These are phyloP conservation scores for Intoshia linei DNA, from an alignment of 1,140 invertebrate species.

Conservation along the genomic window DNA sequence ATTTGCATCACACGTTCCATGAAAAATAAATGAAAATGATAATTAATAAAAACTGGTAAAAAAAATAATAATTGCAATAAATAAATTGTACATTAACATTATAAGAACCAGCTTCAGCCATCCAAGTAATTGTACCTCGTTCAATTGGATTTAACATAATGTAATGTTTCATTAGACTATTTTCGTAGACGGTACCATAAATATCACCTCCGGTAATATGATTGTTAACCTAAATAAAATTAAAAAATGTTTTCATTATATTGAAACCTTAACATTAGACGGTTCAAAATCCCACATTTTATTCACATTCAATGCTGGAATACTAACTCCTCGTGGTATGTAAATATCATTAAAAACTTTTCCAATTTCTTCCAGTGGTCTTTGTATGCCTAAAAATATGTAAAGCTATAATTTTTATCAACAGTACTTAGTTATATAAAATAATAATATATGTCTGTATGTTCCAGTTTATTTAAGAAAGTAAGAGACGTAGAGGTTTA, in stretches of 20 bases:
- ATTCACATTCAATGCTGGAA: conserved; percentile 48
- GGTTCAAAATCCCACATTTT: conserved; percentile 69
- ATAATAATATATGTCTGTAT: too few species aligned
- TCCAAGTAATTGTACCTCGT: conserved; percentile 70
- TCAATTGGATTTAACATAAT: conserved; percentile 64
- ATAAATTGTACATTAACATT: conserved; percentile 36
- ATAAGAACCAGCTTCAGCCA: conserved; percentile 74
- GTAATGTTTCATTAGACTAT: conserved; percentile 76
- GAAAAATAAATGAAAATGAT: conserved; percentile 2
- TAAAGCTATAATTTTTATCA: too few species aligned
- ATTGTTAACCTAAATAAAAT: conserved; percentile 39
- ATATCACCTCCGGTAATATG: conserved; percentile 91
- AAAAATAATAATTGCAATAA: background rate
- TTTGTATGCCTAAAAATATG: conserved; percentile 59
- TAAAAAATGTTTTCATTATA: background rate
- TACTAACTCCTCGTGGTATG: conserved; percentile 90
- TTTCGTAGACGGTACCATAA: conserved; percentile 75
- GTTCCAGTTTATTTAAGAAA: too few species aligned
- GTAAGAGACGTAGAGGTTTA: too few species aligned
- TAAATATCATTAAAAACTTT: conserved; percentile 75
- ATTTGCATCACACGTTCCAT: too few species aligned
- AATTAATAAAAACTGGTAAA: conserved; percentile 4
- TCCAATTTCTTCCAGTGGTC: conserved; percentile 75
- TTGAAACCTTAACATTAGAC: conserved; percentile 34
- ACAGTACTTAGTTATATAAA: too few species aligned